phyloP scores from a whole-genome alignment of 2,113 vertebrate genomes.

The Gnathonemus echidnorhynchus region DNA sequence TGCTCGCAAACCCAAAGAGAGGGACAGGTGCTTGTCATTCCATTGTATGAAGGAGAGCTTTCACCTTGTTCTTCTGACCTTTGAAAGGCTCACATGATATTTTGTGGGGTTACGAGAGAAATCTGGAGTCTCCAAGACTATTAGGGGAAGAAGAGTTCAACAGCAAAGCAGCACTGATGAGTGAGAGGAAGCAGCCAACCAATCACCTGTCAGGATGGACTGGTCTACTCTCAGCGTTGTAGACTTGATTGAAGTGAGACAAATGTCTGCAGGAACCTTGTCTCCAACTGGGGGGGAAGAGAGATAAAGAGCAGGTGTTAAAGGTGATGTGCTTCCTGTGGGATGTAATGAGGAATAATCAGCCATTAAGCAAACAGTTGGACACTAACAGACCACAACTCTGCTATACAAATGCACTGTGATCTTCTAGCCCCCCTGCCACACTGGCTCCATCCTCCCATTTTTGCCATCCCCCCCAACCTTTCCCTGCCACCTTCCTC shows the following conservation, averaged over 20 bases:
- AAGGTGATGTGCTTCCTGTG: conserved; percentile 5
- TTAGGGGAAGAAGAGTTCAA: not conserved
- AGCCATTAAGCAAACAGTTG: not conserved
- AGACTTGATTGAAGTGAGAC: conserved; percentile 92
- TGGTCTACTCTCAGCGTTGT: conserved; percentile 96
- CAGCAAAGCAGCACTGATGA: not conserved
- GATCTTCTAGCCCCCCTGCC: not conserved
- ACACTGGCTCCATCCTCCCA: not conserved
- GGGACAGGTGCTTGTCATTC: not conserved
- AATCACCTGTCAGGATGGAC: conserved; percentile 91
- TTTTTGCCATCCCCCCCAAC: not conserved
- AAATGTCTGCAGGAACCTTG: conserved; percentile 97
- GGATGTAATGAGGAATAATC: not conserved
- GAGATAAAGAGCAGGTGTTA: not conserved
- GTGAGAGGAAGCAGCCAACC: not conserved
- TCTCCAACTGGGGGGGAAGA: conserved; percentile 78
- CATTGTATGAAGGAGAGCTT: not conserved
- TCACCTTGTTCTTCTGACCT: not conserved
- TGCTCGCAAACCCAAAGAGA: too few relatives aligned
- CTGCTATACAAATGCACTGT: not conserved
- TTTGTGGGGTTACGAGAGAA: not conserved
- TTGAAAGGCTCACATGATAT: not conserved
- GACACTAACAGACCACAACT: not conserved
- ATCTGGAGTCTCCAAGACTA: not conserved
- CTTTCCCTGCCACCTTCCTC: not conserved